A percentile compares a stretch with the other conserved stretches of the same genome.
phyloP scores from a whole-genome alignment of 2,888 invertebrate species.

The Luperina testacea region DNA sequence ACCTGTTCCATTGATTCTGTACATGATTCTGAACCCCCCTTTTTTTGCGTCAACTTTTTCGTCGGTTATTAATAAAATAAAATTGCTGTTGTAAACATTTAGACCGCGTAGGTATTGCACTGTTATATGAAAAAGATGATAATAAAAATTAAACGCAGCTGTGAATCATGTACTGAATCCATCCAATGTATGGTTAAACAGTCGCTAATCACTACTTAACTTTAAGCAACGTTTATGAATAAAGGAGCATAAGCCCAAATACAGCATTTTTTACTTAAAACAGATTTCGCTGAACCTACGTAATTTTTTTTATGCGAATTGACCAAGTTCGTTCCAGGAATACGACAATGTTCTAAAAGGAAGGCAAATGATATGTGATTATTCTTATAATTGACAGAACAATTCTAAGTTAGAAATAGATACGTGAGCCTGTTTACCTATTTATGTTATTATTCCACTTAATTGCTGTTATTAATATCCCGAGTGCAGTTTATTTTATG shows the following conservation, averaged over 20 bases:
- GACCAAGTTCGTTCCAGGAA: background rate
- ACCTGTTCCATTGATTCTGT: no score
- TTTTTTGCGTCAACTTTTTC: no score
- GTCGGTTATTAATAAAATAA: no score
- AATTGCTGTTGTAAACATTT: no score
- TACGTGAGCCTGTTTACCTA: slow-evolving; percentile 23
- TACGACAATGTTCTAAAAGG: slow-evolving; percentile 7
- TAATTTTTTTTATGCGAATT: background rate
- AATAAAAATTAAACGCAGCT: no score
- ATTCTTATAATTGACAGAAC: slow-evolving; percentile 30
- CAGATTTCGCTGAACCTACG: background rate
- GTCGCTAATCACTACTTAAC: no score
- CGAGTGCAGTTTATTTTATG: slow-evolving; percentile 49
- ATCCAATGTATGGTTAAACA: no score
- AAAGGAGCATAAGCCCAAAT: background rate
- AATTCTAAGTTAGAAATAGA: slow-evolving; percentile 29
- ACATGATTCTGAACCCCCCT: no score
- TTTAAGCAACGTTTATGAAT: background rate
- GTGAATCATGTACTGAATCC: no score
- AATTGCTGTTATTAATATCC: slow-evolving; percentile 51
- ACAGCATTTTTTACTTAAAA: background rate
- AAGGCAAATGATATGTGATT: slow-evolving; percentile 18
- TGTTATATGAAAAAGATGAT: no score
- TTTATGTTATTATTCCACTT: slow-evolving; percentile 52
- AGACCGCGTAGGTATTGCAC: no score